phyloP scores from a whole-genome alignment of 2,797 vertebrate genomes.

The Picus viridis region DNA sequence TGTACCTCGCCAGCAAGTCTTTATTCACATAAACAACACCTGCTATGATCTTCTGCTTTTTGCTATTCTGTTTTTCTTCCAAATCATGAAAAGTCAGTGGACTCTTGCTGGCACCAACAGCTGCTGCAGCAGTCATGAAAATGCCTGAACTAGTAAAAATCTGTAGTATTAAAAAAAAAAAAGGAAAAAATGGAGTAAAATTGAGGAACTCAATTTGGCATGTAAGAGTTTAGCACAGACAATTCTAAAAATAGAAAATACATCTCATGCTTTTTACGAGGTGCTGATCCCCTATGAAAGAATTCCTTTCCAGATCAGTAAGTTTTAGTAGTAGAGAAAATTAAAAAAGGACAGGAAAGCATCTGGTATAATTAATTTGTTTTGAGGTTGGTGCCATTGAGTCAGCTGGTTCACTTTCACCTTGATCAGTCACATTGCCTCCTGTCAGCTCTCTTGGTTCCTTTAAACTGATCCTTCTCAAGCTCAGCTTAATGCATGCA shows the following conservation, averaged over 20 bases:
- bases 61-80: neutral
- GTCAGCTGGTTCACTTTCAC: neutral
- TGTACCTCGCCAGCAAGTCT: neutral
- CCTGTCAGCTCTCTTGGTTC: neutral
- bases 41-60: neutral
- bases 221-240: neutral
- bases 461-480: neutral
- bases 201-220: neutral
- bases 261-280: neutral
- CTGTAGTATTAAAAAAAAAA: neutral
- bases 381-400: neutral
- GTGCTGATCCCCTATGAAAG: neutral
- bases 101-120: neutral
- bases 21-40: neutral
- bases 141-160: neutral
- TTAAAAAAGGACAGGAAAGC: neutral
- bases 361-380: neutral
- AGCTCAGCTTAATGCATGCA: fast-evolving
- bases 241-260: neutral
- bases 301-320: neutral
- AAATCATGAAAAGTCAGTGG: neutral
- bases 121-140: neutral
- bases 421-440: fast-evolving
- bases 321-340: neutral
- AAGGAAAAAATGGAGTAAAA: neutral